Evolutionary conservation across 2,797 vertebrate genomes (phyloP).

Genomic region (Lutjanus campechanus): DNA sequence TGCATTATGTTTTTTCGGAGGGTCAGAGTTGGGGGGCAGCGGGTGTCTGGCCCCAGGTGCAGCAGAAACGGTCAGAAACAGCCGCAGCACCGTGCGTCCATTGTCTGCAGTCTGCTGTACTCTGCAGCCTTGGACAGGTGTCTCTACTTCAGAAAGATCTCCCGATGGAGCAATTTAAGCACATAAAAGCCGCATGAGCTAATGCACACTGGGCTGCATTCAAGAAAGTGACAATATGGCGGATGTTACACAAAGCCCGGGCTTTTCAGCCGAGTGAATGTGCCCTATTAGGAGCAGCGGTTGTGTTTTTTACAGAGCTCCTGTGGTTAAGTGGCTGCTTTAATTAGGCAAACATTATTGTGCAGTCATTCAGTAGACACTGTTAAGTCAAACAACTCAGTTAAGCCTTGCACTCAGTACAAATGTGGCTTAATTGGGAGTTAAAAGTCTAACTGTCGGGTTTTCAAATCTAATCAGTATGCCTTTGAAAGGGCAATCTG

Average conservation of each 20-base stretch:
- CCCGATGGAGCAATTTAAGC: conserved; percentile 23
- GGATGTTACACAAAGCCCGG: conserved; percentile 24
- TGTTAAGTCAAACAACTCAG: conserved; percentile 63
- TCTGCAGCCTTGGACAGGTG: conserved; percentile 37
- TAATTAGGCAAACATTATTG: conserved; percentile 71
- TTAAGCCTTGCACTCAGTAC: conserved; percentile 50
- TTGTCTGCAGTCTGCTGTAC: conserved; percentile 21
- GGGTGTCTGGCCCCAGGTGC: conserved; percentile 7
- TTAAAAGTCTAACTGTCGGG: conserved; percentile 53
- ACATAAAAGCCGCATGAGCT: conserved; percentile 36
- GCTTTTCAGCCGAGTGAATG: conserved; percentile 47
- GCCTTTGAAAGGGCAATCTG: conserved; percentile 57
- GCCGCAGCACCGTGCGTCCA: not conserved
- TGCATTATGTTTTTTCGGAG: conserved; percentile 31
- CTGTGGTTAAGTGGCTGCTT: conserved; percentile 68
- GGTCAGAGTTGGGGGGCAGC: conserved; percentile 3
- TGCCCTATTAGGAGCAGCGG: conserved; percentile 31
- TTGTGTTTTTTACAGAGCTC: conserved; percentile 42
- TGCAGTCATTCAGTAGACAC: conserved; percentile 64
- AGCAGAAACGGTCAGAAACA: not conserved
- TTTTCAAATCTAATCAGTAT: conserved; percentile 66
- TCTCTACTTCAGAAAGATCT: conserved; percentile 14
- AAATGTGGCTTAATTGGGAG: conserved; percentile 65
- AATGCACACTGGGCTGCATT: conserved; percentile 28
- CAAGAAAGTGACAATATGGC: conserved; percentile 47